phyloP scores from a whole-genome alignment of 1,140 invertebrate genomes.

The Brachionus sp. region DNA sequence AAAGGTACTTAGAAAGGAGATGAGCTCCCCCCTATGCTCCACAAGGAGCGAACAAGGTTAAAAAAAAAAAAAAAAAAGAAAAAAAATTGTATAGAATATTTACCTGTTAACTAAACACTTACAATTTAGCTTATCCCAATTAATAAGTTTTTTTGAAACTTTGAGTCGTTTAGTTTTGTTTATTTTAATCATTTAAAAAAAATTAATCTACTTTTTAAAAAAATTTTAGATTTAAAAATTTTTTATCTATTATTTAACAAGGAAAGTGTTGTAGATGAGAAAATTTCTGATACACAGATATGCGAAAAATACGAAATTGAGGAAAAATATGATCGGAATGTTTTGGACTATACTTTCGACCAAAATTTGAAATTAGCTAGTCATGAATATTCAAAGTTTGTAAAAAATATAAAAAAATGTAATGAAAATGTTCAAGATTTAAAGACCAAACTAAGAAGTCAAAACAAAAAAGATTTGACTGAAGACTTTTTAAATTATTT shows the following conservation, averaged over 20 bases:
- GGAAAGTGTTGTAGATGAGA: slow-evolving; percentile 34
- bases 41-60: too few relatives aligned
- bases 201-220: neutral
- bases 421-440: neutral
- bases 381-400: neutral
- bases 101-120: too few relatives aligned
- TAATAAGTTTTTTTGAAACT: too few relatives aligned
- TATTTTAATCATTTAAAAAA: too few relatives aligned
- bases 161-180: too few relatives aligned
- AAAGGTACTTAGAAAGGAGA: too few relatives aligned
- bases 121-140: too few relatives aligned
- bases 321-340: neutral
- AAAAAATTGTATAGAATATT: too few relatives aligned
- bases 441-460: neutral
- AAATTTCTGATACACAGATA: neutral
- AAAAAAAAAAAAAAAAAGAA: too few relatives aligned
- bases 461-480: neutral
- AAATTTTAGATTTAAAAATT: neutral
- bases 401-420: neutral
- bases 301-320: neutral
- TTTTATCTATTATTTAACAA: neutral
- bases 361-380: neutral
- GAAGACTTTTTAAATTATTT: neutral
- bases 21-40: too few relatives aligned
- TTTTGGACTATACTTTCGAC: neutral